Base-by-base conservation (phyloP, 2,797 vertebrate species). In the Gymnothorax reevesii region DNA sequence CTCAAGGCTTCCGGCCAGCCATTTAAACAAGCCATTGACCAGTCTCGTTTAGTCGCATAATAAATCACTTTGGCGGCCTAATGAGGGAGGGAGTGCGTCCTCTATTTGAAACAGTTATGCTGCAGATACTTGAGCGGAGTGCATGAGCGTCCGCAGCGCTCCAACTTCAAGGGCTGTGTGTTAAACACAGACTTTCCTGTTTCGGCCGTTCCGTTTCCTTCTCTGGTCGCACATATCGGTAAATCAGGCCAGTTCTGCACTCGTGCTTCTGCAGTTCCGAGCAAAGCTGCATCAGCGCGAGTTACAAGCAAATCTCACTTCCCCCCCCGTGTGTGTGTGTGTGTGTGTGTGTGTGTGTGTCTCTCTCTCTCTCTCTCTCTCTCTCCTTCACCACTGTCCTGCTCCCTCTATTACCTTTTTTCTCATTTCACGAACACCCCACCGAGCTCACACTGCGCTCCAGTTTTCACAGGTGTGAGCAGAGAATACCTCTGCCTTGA, bases 201-300 rank as follows among this genome's bases (percentile, higher is more conserved):
- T 54, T 79, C 6, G 1, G 22, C 13, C 8, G 25, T 73, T 33
- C n/a, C 69, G 33, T 73, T 73, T 73, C 75, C 75, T 42, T 7
- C 10, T 52, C 49, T 52, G 17, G 42, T 12, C 4, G 13, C 4
- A 6, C 20, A 52, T 79, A 20, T 22, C 49, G 49, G 75, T 79
- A 79, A 79, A 79, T 54, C 15, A 9, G 8, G 75, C 75, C 75
- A 27, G 20, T 79, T 79, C 75, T 79, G 75, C 75, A 79, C 54
- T 79, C 54, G 1, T 22, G 42, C 42, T 27, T 4, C 49, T 7
- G 33, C 42, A 33, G 9, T 66, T 66, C 64, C n/a, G 64, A 66
- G 64, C 64, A 71, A n/a, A 49, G 33, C 75, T 54, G 42, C 3
- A 12, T 22, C 80, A 33, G 57, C 64, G 57, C 10, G 49, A 33